Evolutionary conservation across 1,140 invertebrate genomes (phyloP).

Genomic region (Plodia interpunctella): DNA sequence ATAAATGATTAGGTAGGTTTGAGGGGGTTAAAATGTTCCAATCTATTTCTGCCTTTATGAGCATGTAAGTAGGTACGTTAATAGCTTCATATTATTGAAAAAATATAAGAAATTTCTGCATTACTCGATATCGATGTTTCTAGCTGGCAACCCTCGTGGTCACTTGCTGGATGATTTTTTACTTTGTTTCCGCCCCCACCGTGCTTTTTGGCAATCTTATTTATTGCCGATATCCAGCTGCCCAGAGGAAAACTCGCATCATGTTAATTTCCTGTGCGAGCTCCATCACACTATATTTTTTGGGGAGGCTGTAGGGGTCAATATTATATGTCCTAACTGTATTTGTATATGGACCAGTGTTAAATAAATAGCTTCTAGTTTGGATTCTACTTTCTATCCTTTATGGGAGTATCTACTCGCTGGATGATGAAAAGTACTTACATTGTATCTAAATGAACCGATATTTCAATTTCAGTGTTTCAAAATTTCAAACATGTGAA

Average conservation of each 20-base stretch:
- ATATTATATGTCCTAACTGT: constrained; percentile 9
- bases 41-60: too few species aligned
- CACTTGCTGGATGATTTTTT: constrained; percentile 48
- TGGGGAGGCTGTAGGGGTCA: constrained; percentile 12
- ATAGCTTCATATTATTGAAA: background rate
- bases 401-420: too few species aligned
- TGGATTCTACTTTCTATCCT: too few species aligned
- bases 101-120: background rate
- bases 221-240: constrained; percentile 62
- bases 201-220: constrained; percentile 70
- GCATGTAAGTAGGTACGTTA: too few species aligned
- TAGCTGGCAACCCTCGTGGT: background rate
- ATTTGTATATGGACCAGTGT: background rate
- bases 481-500: too few species aligned
- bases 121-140: constrained; percentile 24
- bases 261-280: constrained; percentile 70
- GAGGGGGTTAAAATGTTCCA: too few species aligned
- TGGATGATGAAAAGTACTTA: too few species aligned
- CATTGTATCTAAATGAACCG: too few species aligned
- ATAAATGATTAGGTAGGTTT: too few species aligned
- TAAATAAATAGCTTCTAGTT: background rate
- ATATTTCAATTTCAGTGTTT: too few species aligned
- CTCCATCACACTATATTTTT: constrained; percentile 26
- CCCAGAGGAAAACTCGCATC: constrained; percentile 58
- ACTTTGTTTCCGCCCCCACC: constrained; percentile 42